Evolutionary conservation across 2,113 vertebrate genomes (phyloP).

Genomic region (Cyprinus carpio): DNA sequence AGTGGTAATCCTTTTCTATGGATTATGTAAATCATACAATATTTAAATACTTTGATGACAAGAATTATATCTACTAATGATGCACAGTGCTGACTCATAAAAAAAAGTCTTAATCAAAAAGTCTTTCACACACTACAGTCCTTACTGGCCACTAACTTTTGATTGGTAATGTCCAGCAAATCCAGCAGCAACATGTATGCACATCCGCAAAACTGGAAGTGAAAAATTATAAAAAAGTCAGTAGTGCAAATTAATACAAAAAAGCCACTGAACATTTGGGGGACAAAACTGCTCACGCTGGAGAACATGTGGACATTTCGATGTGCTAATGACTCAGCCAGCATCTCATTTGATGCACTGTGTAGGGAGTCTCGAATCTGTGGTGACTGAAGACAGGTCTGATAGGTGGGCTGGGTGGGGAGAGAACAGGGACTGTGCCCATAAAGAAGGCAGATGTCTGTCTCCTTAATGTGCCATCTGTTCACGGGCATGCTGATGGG

Average conservation of each 20-base stretch:
- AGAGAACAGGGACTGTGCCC: constrained; percentile 1
- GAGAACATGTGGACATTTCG: constrained; percentile 6
- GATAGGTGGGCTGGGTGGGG: constrained; percentile 27
- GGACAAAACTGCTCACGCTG: constrained; percentile 7
- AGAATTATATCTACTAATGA: background rate
- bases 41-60: constrained; percentile 7
- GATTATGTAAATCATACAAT: constrained; percentile 26
- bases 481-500: constrained; percentile 38
- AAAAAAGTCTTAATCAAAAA: background rate
- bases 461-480: constrained; percentile 61
- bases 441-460: constrained; percentile 55
- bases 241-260: background rate
- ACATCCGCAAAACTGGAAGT: background rate
- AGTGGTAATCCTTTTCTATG: background rate
- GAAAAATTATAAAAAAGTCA: background rate
- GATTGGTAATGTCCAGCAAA: too few relatives aligned
- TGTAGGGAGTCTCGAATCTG: constrained; percentile 34
- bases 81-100: background rate
- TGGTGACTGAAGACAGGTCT: constrained; percentile 42
- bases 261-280: background rate
- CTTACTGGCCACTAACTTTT: background rate
- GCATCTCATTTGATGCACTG: constrained; percentile 8
- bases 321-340: constrained; percentile 37
- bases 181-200: background rate
- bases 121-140: background rate